These are phyloP conservation scores for Toxotes jaculatrix DNA, from an alignment of 2,113 vertebrate genomes.

Conservation along the genomic window DNA sequence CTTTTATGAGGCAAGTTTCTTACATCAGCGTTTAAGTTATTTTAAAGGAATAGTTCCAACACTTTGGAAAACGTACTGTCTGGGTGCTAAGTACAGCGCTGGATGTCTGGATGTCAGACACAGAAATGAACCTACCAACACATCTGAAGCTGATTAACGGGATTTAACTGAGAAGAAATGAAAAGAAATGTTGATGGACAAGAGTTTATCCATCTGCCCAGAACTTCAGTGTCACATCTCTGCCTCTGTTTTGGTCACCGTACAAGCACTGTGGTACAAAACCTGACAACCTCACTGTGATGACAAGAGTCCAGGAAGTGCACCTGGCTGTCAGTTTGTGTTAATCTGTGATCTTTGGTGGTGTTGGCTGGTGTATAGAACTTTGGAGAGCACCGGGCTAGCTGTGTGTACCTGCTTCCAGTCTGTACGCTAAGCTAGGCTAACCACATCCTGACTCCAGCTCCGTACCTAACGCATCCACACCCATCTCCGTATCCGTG, in stretches of 20 bases:
- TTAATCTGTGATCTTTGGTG: too few species aligned
- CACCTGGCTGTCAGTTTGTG: too few species aligned
- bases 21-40: too few species aligned
- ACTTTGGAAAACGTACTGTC: background rate
- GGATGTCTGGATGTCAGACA: too few species aligned
- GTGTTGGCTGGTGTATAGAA: background rate
- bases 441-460: background rate
- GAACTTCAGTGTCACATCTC: background rate
- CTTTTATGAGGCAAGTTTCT: too few species aligned
- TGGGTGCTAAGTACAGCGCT: background rate
- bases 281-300: background rate
- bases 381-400: background rate
- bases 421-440: conserved; percentile 10
- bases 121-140: background rate
- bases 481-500: too few species aligned
- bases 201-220: background rate
- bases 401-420: background rate
- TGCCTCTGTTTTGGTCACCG: background rate
- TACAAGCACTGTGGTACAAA: background rate
- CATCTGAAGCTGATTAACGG: background rate
- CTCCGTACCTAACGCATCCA: too few species aligned
- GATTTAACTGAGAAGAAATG: too few species aligned
- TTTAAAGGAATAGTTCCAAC: too few species aligned
- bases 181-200: background rate
- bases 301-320: background rate